A percentile compares a stretch with the other conserved stretches of the same genome.
Evolutionary conservation across 2,888 invertebrate genomes (phyloP).

Genomic region (Drosophila melanocephala): DNA sequence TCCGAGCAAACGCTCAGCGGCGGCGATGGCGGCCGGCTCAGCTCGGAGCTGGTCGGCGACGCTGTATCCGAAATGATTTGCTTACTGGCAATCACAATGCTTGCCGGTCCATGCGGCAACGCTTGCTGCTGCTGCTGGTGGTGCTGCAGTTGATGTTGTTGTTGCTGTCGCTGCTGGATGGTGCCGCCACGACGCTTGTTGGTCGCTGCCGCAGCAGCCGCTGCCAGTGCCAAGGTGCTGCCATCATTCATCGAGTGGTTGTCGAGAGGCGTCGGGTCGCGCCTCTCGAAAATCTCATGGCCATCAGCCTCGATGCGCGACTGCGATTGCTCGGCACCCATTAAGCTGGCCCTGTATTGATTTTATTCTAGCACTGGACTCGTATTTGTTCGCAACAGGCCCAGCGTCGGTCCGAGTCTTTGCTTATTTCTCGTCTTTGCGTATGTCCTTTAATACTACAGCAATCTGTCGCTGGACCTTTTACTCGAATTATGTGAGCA

Average conservation of each 20-base stretch:
- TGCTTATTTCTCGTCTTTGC: background rate
- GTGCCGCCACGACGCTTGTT: conserved; percentile 72
- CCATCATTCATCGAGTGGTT: conserved; percentile 42
- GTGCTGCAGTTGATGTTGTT: conserved; percentile 44
- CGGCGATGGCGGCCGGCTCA: conserved; percentile 90
- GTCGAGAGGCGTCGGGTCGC: conserved; percentile 25
- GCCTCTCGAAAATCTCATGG: conserved; percentile 78
- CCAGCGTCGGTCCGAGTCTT: background rate
- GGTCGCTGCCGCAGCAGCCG: conserved; percentile 66
- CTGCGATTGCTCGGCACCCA: conserved; percentile 89
- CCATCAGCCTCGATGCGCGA: conserved; percentile 83
- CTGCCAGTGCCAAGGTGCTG: conserved; percentile 49
- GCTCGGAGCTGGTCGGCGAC: conserved; percentile 81
- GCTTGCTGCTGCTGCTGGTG: conserved; percentile 40
- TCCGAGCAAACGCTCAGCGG: conserved; percentile 95
- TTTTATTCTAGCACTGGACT: conserved; percentile 31
- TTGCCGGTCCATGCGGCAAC: conserved; percentile 48
- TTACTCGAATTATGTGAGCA: background rate
- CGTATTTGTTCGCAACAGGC: background rate
- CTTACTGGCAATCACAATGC: conserved; percentile 72
- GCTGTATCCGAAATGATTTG: conserved; percentile 72
- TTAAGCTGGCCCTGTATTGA: conserved; percentile 68
- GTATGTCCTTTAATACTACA: background rate
- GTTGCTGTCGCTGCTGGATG: conserved; percentile 35
- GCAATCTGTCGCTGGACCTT: background rate